These are phyloP conservation scores for Ormyrus rosae DNA, from an alignment of 2,888 invertebrate species.

Conservation along the genomic window DNA sequence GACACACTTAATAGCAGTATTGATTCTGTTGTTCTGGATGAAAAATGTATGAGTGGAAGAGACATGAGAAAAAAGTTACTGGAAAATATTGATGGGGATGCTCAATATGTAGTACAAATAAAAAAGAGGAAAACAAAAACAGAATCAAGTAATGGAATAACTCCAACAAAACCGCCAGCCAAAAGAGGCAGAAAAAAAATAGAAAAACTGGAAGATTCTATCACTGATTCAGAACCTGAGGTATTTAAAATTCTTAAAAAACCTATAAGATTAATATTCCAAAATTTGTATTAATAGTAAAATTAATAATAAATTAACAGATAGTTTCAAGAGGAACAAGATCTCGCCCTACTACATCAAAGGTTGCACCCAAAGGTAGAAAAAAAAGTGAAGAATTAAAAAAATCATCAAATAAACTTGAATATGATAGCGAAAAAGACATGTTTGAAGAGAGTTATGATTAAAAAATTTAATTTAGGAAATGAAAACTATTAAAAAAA, in stretches of 20 bases:
- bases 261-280: background rate
- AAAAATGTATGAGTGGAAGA: constrained; percentile 64
- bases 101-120: constrained; percentile 70
- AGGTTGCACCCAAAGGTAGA: constrained; percentile 36
- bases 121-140: constrained; percentile 63
- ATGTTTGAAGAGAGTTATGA: constrained; percentile 63
- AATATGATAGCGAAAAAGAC: constrained; percentile 64
- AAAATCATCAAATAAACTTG: constrained; percentile 43
- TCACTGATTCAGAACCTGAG: constrained; percentile 65
- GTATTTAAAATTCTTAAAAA: constrained; percentile 56
- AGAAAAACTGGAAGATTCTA: constrained; percentile 50
- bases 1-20: constrained; percentile 65
- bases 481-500: constrained; percentile 14
- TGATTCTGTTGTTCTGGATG: constrained; percentile 67
- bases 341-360: constrained; percentile 60
- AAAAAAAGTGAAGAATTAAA: constrained; percentile 39
- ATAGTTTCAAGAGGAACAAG: constrained; percentile 63
- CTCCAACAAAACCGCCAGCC: constrained; percentile 44
- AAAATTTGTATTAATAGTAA: constrained; percentile 16
- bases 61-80: constrained; percentile 65
- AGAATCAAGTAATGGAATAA: constrained; percentile 19
- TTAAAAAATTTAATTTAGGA: constrained; percentile 23
- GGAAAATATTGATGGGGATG: constrained; percentile 67
- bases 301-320: constrained; percentile 56
- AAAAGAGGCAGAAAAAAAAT: constrained; percentile 58